phyloP scores from a whole-genome alignment of 2,888 invertebrate species.

The Dryomyza anilis region DNA sequence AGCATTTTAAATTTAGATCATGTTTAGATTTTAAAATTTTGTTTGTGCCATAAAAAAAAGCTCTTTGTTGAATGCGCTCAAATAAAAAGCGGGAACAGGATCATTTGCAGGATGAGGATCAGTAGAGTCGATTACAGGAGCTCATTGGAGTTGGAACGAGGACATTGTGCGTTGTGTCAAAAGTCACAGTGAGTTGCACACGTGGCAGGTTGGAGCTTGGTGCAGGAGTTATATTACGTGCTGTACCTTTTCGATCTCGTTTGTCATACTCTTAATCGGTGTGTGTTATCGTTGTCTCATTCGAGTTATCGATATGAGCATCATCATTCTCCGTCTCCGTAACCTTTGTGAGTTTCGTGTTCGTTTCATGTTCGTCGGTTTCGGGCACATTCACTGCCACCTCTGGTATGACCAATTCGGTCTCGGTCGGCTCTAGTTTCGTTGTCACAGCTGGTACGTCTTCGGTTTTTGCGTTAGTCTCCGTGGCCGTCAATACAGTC shows the following conservation, averaged over 20 bases:
- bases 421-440: slow-evolving; percentile 25
- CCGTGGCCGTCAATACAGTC: not conserved
- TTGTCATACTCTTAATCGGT: no score
- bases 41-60: no score
- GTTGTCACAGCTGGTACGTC: slow-evolving; percentile 14
- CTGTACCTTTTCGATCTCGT: no score
- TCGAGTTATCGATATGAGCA: no score
- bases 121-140: slow-evolving; percentile 11
- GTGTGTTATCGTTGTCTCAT: no score
- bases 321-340: no score
- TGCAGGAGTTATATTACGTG: no score
- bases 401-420: slow-evolving; percentile 17
- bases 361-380: not conserved
- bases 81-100: not conserved
- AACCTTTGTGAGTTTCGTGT: not conserved
- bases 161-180: no score
- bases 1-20: no score
- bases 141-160: not conserved
- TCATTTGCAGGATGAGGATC: slow-evolving; percentile 17
- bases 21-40: no score
- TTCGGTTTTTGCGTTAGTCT: slow-evolving; percentile 18
- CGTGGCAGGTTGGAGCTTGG: no score
- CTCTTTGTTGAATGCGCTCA: not conserved
- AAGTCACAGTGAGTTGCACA: no score
- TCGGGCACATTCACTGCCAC: slow-evolving; percentile 6